phyloP scores from a whole-genome alignment of 2,113 vertebrate species.

The Xyrauchen texanus region DNA sequence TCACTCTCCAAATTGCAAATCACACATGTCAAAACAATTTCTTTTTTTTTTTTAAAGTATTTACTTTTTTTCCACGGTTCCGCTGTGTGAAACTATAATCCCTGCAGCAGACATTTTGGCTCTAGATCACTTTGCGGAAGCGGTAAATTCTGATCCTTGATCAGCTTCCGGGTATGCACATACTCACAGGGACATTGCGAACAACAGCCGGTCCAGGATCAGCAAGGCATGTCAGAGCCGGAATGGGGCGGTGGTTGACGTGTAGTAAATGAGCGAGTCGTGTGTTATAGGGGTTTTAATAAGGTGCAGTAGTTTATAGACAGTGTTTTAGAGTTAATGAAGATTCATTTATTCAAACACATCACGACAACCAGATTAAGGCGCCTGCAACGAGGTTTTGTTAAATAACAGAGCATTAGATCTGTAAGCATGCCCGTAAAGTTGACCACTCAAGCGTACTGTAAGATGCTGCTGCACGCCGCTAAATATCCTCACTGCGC shows the following conservation, averaged over 20 bases:
- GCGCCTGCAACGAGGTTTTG: not conserved
- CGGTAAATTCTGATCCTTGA: not conserved
- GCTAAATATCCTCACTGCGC: constrained; percentile 91
- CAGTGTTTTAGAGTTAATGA: not conserved
- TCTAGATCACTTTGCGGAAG: not conserved
- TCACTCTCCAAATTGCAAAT: too few species aligned
- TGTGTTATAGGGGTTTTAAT: not conserved
- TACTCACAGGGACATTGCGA: not conserved
- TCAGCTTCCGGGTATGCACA: not conserved
- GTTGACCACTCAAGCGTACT: constrained; percentile 92
- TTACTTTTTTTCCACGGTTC: not conserved
- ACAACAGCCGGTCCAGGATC: not conserved
- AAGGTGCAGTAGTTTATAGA: not conserved
- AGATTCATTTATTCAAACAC: not conserved
- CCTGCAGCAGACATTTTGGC: not conserved
- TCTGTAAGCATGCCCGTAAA: constrained; percentile 80
- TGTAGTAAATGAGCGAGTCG: not conserved
- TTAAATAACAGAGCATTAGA: not conserved
- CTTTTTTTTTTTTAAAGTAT: not conserved
- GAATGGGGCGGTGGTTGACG: not conserved
- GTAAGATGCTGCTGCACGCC: constrained; percentile 93
- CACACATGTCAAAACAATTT: too few species aligned
- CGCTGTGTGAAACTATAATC: not conserved
- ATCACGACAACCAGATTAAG: not conserved
- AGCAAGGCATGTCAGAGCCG: not conserved